Evolutionary conservation across 2,113 vertebrate species (phyloP).

Genomic region (Ondatra zibethicus): DNA sequence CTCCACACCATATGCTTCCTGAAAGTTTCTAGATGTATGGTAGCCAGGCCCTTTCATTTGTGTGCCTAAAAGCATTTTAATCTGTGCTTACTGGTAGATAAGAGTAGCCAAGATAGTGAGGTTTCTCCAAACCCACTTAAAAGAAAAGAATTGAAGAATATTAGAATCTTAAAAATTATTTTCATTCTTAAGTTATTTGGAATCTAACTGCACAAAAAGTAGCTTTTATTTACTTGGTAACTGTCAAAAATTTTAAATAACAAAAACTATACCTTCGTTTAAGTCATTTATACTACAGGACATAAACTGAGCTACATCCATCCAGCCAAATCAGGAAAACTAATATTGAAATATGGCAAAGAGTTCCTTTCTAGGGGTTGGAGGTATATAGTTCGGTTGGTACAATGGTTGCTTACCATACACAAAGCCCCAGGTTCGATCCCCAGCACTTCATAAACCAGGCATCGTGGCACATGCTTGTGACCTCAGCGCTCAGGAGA

Average conservation of each 20-base stretch:
- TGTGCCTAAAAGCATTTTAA: not conserved
- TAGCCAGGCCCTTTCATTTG: not conserved
- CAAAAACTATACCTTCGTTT: not conserved
- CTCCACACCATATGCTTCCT: not conserved
- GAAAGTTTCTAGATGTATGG: not conserved
- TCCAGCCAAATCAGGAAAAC: not conserved
- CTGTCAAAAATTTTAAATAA: not conserved
- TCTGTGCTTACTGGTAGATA: not conserved
- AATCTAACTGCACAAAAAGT: slow-evolving; percentile 38
- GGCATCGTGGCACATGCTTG: not conserved
- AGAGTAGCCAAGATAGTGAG: not conserved
- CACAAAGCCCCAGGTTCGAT: not conserved
- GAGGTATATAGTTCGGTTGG: not conserved
- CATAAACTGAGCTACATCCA: not conserved
- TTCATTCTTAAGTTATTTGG: not conserved
- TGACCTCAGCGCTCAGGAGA: not conserved
- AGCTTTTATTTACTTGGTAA: slow-evolving; percentile 4
- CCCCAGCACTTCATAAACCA: not conserved
- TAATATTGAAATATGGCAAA: not conserved
- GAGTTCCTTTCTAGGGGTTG: not conserved
- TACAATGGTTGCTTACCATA: not conserved
- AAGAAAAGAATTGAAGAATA: not conserved
- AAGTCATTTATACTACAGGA: not conserved
- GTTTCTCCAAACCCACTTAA: not conserved
- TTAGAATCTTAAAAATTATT: not conserved